Base-by-base conservation (phyloP, 2,113 vertebrate genomes). In the Alligator sinensis region DNA sequence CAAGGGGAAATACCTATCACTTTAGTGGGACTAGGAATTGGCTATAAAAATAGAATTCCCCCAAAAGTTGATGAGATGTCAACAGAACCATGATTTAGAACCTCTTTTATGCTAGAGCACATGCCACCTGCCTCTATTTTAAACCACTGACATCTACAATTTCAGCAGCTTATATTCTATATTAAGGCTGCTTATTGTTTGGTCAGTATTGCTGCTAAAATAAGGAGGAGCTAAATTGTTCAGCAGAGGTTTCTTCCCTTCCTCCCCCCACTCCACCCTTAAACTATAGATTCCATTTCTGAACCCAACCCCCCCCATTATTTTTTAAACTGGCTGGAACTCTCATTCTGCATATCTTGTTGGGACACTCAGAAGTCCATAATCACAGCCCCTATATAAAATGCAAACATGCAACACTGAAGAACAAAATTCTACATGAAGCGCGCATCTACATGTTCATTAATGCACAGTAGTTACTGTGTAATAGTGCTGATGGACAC, bases 321-420 rank as follows among this genome's bases (percentile, higher is more conserved):
- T 63, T 78, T 77, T 82, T 84, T 70, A 96, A 96, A 90, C 68
- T 70, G 79, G 77, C 77, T 28, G 38, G 60, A 18, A 84, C 38
- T 4, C 19, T 91, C 57, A 62, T 80, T 84, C 78, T 47, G n/a
- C 74, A 60, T 61, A 76, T 58, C 82, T 66, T 91, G 60, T 59
- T 92, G 93, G 88, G 94, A 95, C 66, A 96, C 94, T 89, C 91
- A 90, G 92, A 96, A 94, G 68, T 72, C n/a, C 60, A 15, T 95
- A 96, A 96, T 87, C 95, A 87, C 88, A 95, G 84, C 72, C 84
- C 87, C 83, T 70, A 88, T 93, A 54, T 92, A 95, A 93, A 97
- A 96, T 88, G 95, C 59, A 86, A 94, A 95, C 89, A 87, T 87
- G 75, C 91, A 94, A 91, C 60, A 38, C 87, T 62, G 58, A 68